Evolutionary conservation across 2,888 invertebrate genomes (phyloP).

Genomic region (Erebia ligea): DNA sequence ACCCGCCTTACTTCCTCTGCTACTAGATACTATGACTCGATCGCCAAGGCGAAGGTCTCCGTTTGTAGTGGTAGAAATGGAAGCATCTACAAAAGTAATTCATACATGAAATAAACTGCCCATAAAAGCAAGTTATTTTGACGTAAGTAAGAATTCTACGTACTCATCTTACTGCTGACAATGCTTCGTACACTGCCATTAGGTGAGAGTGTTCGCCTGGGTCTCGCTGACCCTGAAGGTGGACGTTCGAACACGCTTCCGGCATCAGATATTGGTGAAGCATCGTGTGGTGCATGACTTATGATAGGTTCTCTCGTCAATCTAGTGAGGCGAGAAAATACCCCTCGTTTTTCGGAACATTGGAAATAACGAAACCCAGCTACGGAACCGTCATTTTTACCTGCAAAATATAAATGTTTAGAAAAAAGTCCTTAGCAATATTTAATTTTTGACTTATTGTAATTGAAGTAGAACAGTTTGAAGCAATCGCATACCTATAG

Average conservation of each 20-base stretch:
- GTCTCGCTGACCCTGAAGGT: constrained; percentile 72
- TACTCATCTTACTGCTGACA: constrained; percentile 82
- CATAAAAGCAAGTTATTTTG: background rate
- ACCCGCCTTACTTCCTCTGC: constrained; percentile 94
- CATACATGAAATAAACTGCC: background rate
- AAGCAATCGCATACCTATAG: constrained; percentile 87
- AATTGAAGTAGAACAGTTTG: background rate
- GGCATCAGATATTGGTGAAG: constrained; percentile 74
- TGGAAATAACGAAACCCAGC: constrained; percentile 96
- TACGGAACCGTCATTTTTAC: constrained; percentile 98
- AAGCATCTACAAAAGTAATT: constrained; percentile 62
- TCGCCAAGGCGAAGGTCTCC: constrained; percentile 93
- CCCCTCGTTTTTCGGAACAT: constrained; percentile 95
- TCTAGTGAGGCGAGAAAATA: constrained; percentile 95
- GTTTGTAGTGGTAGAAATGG: constrained; percentile 73
- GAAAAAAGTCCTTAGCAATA: background rate
- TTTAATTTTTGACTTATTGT: background rate
- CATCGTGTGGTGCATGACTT: constrained; percentile 77
- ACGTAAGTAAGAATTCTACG: constrained; percentile 42
- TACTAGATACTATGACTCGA: constrained; percentile 94
- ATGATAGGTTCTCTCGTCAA: constrained; percentile 89
- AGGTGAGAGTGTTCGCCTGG: constrained; percentile 72
- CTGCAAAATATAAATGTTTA: constrained; percentile 71
- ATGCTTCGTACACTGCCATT: constrained; percentile 79
- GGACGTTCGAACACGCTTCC: constrained; percentile 78